These are phyloP conservation scores for Hartigia nigra DNA, from an alignment of 2,888 invertebrate species.

Conservation along the genomic window DNA sequence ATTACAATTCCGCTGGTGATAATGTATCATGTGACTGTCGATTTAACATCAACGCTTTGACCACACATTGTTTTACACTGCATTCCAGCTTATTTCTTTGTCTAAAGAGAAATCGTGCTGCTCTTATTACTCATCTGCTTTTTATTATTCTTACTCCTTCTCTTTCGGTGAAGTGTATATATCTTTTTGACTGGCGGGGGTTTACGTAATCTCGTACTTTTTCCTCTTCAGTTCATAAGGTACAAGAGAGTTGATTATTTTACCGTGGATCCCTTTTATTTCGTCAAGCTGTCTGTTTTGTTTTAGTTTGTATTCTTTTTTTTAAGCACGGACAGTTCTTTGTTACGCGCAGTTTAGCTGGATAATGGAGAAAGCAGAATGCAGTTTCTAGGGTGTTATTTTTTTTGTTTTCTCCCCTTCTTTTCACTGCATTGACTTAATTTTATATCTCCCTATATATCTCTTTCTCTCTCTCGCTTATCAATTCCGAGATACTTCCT, in stretches of 20 bases:
- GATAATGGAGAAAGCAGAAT: not conserved
- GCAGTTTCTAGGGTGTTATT: not conserved
- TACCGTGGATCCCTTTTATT: not conserved
- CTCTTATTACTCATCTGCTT: not conserved
- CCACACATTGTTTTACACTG: not conserved
- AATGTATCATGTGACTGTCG: not conserved
- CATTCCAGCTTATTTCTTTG: not conserved
- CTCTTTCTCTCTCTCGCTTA: not conserved
- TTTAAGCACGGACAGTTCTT: not conserved
- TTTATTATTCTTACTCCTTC: not conserved
- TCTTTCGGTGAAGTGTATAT: not conserved
- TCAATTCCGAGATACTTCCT: too few relatives aligned
- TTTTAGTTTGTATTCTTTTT: not conserved
- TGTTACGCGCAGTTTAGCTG: not conserved
- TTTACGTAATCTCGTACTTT: not conserved
- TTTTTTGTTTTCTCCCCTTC: not conserved
- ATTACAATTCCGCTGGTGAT: not conserved
- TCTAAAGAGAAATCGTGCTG: not conserved
- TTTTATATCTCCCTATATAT: not conserved
- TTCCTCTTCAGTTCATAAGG: not conserved
- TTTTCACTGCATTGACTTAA: not conserved
- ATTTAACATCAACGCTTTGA: not conserved
- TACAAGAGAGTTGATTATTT: not conserved
- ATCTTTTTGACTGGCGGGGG: not conserved
- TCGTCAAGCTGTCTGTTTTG: not conserved